Evolutionary conservation across 1,140 invertebrate genomes (phyloP).

Genomic region (Eurosta solidaginis): DNA sequence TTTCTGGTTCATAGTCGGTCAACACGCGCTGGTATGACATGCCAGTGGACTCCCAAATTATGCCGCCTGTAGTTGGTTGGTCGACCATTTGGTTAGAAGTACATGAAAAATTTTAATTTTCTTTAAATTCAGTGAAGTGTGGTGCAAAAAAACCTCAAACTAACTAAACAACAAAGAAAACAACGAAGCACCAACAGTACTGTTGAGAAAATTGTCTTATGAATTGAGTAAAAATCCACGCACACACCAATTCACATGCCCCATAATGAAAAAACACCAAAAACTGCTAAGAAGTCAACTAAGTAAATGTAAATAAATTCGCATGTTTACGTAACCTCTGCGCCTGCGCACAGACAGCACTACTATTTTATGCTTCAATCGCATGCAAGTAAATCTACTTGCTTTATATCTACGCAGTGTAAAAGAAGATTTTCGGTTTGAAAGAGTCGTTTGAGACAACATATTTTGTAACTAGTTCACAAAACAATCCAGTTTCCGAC

Average conservation of each 20-base stretch:
- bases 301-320: constrained; percentile 16
- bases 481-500: not conserved
- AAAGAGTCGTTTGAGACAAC: not conserved
- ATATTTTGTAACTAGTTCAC: not conserved
- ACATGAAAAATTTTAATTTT: not conserved
- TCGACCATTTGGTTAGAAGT: not conserved
- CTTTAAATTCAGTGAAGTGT: no score
- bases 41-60: not conserved
- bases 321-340: constrained; percentile 3
- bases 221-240: not conserved
- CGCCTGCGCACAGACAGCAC: not conserved
- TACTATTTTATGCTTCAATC: not conserved
- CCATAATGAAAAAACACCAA: constrained; percentile 5
- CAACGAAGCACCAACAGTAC: not conserved
- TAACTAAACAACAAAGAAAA: not conserved
- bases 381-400: not conserved
- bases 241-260: not conserved
- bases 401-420: not conserved
- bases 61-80: not conserved
- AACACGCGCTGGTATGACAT: not conserved
- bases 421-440: no score
- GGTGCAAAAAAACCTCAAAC: no score
- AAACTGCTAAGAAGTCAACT: not conserved
- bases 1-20: not conserved
- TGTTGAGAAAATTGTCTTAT: not conserved